Base-by-base conservation (phyloP, 2,113 vertebrate genomes). In the Leptobrachium ailaonicum region DNA sequence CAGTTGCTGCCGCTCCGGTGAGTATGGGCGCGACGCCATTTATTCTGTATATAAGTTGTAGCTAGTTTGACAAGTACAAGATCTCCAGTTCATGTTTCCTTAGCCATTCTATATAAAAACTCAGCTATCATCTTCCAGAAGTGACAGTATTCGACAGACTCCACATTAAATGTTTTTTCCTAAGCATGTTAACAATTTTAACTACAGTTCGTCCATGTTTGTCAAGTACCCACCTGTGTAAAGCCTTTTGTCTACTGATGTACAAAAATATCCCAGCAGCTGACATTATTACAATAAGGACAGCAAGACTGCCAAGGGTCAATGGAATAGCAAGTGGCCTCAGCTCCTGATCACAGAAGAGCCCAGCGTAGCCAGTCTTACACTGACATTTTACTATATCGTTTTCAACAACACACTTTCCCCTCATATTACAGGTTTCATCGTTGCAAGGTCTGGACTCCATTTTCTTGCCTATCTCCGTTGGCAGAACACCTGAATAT, bases 301-400 rank as follows among this genome's bases (percentile, higher is more conserved):
- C 64, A 0, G 75, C 85, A 0, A 93, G 53, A 2, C 89, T 84
- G 0, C 94, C 87, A 9, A 97, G 73, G 3, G 87, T 87, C 41
- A 90, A 82, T 0, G 93, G 90, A 2, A 91, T 3, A 0, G 83
- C 88, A 0, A 90, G 3, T 0, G 88, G 82, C 44, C 89, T 87
- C 5, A 89, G 66, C 0, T 87, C 42, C 9, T 91, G 87, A 79
- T 96, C 90, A 0, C 96, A 98, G 74, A 89, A 94, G 71, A 92
- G 86, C 0, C 95, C 95, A 0, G 73, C 86, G 20, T 94, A 95
- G 41, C 92, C 95, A 45, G 84, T 12, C 20, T 76, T 6, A 0
- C 96, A 97, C 71, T 85, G 88, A 64, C 96, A 97, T 0, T 2
- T 89, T 9, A 85, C 86, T 14, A 11, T 71, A 41, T 84, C 83